Evolutionary conservation across 2,888 invertebrate species (phyloP).

Genomic region (Phalera bucephala): DNA sequence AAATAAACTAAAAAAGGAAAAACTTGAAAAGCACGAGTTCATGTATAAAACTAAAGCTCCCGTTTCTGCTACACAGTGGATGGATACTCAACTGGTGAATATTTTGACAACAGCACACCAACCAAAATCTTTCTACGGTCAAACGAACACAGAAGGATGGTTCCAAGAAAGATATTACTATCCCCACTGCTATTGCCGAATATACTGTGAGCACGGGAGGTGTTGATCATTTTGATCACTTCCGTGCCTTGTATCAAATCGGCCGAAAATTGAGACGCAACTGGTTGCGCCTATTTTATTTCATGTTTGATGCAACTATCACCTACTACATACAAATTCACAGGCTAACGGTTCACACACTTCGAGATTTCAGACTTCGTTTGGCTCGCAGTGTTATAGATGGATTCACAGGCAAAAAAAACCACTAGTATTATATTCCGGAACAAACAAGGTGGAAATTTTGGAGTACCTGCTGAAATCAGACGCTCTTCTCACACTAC

Average conservation of each 20-base stretch:
- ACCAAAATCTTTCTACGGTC: no score
- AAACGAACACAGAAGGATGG: conserved; percentile 7
- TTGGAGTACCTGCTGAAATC: neutral
- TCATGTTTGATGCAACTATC: conserved; percentile 14
- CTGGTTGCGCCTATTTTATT: conserved; percentile 19
- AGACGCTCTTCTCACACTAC: conserved; percentile 5
- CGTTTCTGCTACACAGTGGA: conserved; percentile 12
- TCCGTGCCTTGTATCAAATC: conserved; percentile 3
- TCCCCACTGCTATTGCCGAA: conserved; percentile 3
- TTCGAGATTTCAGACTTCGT: no score
- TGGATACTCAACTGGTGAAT: neutral
- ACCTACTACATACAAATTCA: neutral
- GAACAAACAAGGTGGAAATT: no score
- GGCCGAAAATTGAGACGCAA: conserved; percentile 1
- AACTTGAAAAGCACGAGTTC: no score
- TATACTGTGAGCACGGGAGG: conserved; percentile 14
- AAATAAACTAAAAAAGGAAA: no score
- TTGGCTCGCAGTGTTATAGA: no score
- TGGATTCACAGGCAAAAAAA: no score
- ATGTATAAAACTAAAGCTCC: no score
- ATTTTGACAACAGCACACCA: neutral
- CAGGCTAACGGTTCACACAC: neutral
- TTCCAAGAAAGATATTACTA: neutral
- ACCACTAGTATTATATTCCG: no score
- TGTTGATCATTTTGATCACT: conserved; percentile 13